A percentile compares a stretch with the other conserved stretches of the same genome.
These are phyloP conservation scores for Drosophila prolongata DNA, from an alignment of 2,888 invertebrate species.

Conservation along the genomic window DNA sequence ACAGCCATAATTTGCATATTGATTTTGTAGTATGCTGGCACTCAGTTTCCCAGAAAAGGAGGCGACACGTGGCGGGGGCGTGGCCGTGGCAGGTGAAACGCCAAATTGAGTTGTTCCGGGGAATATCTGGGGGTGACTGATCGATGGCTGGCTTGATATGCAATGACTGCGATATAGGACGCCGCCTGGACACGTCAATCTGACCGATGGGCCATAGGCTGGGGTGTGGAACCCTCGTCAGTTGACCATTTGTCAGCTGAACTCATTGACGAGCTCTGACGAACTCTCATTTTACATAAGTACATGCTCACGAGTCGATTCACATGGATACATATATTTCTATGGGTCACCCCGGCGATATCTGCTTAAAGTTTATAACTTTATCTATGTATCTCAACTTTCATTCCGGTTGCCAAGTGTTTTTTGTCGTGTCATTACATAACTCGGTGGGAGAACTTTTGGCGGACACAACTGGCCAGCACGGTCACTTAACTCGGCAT, in stretches of 20 bases:
- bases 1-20: constrained; percentile 27
- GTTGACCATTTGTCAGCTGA: constrained; percentile 47
- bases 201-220: constrained; percentile 1
- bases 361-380: constrained; percentile 51
- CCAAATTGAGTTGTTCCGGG: constrained; percentile 28
- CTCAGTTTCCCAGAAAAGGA: background rate
- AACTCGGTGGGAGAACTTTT: constrained; percentile 47
- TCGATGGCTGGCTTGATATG: constrained; percentile 17
- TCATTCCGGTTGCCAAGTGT: constrained; percentile 50
- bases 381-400: constrained; percentile 29
- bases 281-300: constrained; percentile 20
- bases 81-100: constrained; percentile 13
- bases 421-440: constrained; percentile 65
- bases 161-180: constrained; percentile 3
- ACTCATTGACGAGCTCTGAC: constrained; percentile 21
- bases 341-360: constrained; percentile 64
- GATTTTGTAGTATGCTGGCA: constrained; percentile 26
- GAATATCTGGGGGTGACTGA: constrained; percentile 8
- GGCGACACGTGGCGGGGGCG: constrained; percentile 28
- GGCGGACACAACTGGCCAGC: constrained; percentile 50
- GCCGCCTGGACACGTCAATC: constrained; percentile 18
- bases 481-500: constrained; percentile 56
- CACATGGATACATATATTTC: constrained; percentile 3
- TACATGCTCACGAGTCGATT: constrained; percentile 5
- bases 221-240: constrained; percentile 14